These are phyloP conservation scores for Adoxophyes honmai DNA, from an alignment of 1,140 invertebrate species.

Conservation along the genomic window DNA sequence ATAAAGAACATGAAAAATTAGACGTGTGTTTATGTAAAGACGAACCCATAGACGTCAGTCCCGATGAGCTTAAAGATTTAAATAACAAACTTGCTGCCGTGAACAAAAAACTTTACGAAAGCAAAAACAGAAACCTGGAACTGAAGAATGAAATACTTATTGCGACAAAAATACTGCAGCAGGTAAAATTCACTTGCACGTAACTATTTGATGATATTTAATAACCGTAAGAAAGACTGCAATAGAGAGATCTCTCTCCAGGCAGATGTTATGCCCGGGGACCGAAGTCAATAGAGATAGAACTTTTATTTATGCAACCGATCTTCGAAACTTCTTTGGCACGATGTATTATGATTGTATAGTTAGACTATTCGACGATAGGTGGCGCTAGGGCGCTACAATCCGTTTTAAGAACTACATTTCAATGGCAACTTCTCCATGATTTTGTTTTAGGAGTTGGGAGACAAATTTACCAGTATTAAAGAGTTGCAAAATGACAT, in stretches of 20 bases:
- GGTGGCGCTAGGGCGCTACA: too few species aligned
- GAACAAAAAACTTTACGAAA: constrained; percentile 82
- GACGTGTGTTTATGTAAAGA: constrained; percentile 55
- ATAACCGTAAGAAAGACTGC: too few species aligned
- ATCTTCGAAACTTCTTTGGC: too few species aligned
- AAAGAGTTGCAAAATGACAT: constrained; percentile 69
- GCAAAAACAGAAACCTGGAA: constrained; percentile 81
- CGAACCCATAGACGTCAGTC: constrained; percentile 42
- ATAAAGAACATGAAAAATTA: constrained; percentile 57
- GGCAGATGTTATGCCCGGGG: too few species aligned
- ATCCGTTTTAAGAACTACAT: too few species aligned
- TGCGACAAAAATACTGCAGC: constrained; percentile 81
- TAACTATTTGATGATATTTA: too few species aligned
- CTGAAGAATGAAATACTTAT: constrained; percentile 81
- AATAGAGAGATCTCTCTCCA: too few species aligned
- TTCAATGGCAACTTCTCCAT: not conserved
- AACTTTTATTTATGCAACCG: too few species aligned
- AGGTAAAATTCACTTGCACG: too few species aligned
- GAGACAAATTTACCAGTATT: constrained; percentile 78
- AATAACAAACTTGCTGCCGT: constrained; percentile 78
- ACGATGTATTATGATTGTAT: too few species aligned
- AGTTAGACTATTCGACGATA: too few species aligned
- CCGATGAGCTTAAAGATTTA: constrained; percentile 78
- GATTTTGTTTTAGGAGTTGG: constrained; percentile 72
- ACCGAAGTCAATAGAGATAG: too few species aligned